A percentile compares a stretch with the other conserved stretches of the same genome.
These are phyloP conservation scores for Lutraria lutraria DNA, from an alignment of 2,888 invertebrate genomes.

Conservation along the genomic window DNA sequence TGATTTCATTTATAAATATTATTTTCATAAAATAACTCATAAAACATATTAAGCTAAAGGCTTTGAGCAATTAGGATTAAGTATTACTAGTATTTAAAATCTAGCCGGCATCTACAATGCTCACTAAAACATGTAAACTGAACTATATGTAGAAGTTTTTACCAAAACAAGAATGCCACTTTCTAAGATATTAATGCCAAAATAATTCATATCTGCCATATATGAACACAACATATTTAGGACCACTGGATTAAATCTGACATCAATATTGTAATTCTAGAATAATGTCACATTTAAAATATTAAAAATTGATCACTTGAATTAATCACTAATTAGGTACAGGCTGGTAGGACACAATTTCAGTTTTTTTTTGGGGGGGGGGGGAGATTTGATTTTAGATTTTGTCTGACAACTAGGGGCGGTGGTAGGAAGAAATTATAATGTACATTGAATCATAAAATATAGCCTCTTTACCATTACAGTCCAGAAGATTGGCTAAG, in stretches of 20 bases:
- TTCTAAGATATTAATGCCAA: background rate
- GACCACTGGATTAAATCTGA: background rate
- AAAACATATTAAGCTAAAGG: background rate
- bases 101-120: background rate
- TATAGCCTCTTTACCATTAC: no score
- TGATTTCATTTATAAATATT: background rate
- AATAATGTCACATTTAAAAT: background rate
- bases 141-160: background rate
- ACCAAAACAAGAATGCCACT: background rate
- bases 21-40: constrained; percentile 1
- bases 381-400: no score
- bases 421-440: no score
- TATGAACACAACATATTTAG: constrained; percentile 21
- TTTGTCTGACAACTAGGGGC: no score
- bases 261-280: background rate
- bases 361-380: no score
- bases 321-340: no score
- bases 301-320: background rate
- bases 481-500: no score
- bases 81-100: background rate
- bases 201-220: background rate
- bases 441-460: no score
- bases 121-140: background rate
- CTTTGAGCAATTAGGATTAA: background rate
- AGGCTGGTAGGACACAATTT: no score